Evolutionary conservation across 2,797 vertebrate species (phyloP), one percentile per base, ranked within the genome.

Genomic region (Pyrocephalus nanus): DNA sequence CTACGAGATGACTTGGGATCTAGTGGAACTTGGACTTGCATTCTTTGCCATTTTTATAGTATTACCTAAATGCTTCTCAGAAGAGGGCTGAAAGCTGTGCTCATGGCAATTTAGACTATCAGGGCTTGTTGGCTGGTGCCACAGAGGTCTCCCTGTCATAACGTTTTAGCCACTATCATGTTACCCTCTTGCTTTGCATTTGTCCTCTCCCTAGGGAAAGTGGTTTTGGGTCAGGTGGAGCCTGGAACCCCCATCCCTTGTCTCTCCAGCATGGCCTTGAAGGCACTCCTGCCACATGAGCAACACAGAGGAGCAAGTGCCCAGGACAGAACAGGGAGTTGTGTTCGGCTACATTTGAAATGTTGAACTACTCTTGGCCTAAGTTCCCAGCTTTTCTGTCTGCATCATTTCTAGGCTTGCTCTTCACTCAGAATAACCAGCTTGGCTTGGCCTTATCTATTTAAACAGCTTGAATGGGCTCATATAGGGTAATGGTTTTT

Each of bases 241-340:
- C 22, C 62, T 43, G n/a, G 23, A 61, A 30, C 21, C 6, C 14
- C n/a, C 26, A 2, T 0, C 15, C 34, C 48, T 45, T 7, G 4
- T 23, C 3, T 58, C 12, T 40, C 17, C 11, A 21, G 45, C 0
- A 0, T 60, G n/a, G 6, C 30, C 12, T 29, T 3, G 3, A 4
- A 34, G 57, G 72, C 18, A 20, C 17, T 48, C 32, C 54, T 69
- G 58, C 36, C 20, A 8, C 1, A 1, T 0, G 0, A 48, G 5
- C 7, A 77, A 0, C 1, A 2, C 36, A 36, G 9, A 6, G 8
- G 17, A 62, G 12, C 26, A 14, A 36, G 15, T 29, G 51, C 13
- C 40, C 20, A 12, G 54, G 19, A 13, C 13, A 64, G 70, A 53
- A 36, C 0, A 38, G 15, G 26, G 9, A 4, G 6, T 23, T 45